These are phyloP conservation scores for Micrastur ruficollis DNA, from an alignment of 2,797 vertebrate species.

Conservation along the genomic window DNA sequence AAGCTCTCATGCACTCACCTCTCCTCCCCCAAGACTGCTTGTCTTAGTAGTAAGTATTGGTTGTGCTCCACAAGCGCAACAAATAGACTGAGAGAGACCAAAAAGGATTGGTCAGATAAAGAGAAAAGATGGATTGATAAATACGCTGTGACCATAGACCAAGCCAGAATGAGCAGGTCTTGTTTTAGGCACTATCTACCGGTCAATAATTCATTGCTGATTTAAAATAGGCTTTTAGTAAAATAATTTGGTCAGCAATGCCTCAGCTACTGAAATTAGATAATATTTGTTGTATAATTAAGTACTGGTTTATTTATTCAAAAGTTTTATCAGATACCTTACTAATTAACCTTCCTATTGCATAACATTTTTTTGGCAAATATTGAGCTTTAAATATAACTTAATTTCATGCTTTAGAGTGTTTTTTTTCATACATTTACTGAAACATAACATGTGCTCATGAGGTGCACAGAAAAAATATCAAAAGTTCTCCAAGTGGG, in stretches of 20 bases:
- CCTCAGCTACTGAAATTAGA: not conserved
- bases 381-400: not conserved
- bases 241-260: not conserved
- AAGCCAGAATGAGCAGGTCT: not conserved
- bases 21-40: not conserved
- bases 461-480: not conserved
- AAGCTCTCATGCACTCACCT: not conserved
- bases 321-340: not conserved
- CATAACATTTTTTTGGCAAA: accelerated
- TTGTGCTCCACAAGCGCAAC: not conserved
- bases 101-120: not conserved
- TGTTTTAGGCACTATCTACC: not conserved
- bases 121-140: not conserved
- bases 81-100: not conserved
- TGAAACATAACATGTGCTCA: not conserved
- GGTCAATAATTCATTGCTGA: not conserved
- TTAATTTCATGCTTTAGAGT: not conserved
- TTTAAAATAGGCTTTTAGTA: not conserved
- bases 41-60: not conserved
- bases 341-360: not conserved
- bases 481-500: not conserved
- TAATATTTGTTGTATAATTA: not conserved
- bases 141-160: not conserved
- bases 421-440: not conserved
- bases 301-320: not conserved